A percentile compares a stretch with the other conserved stretches of the same genome.
phyloP scores from a whole-genome alignment of 1,140 invertebrate genomes.

The Drosophila nannoptera region DNA sequence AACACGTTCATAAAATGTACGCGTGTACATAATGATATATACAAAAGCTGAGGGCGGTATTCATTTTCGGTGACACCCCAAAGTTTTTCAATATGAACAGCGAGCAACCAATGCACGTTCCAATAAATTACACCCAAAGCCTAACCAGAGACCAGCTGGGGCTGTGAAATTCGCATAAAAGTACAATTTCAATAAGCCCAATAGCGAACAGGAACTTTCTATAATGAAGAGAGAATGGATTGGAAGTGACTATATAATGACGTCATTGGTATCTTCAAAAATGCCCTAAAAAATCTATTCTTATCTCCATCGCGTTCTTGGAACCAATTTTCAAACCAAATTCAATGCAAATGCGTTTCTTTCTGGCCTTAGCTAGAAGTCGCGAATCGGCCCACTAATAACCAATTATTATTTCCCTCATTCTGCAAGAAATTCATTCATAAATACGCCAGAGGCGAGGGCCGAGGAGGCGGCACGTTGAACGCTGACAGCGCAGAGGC shows the following conservation, averaged over 20 bases:
- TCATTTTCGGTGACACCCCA: conserved; percentile 50
- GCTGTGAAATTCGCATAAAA: conserved; percentile 4
- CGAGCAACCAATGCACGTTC: conserved; percentile 53
- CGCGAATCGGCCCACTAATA: conserved; percentile 9
- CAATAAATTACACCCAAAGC: conserved; percentile 64
- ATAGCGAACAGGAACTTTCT: neutral
- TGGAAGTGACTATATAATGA: too few species aligned
- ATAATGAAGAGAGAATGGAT: too few species aligned
- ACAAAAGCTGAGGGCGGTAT: conserved; percentile 9
- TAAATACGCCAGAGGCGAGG: conserved; percentile 43
- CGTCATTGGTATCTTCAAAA: too few species aligned
- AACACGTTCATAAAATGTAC: conserved; percentile 57
- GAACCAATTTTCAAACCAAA: neutral
- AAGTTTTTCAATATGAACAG: conserved; percentile 36
- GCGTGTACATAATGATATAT: neutral
- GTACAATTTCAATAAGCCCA: conserved; percentile 3
- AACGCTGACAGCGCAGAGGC: conserved; percentile 49
- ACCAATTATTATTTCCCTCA: conserved; percentile 50
- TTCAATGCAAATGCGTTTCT: conserved; percentile 3
- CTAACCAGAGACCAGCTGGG: conserved; percentile 14
- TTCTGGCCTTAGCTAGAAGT: conserved; percentile 7
- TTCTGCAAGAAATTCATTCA: conserved; percentile 62
- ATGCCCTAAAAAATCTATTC: too few species aligned
- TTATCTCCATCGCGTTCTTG: too few species aligned
- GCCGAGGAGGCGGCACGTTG: conserved; percentile 39